These are phyloP conservation scores for Phrynosoma blainvillii DNA, from an alignment of 2,113 vertebrate species.

Conservation along the genomic window DNA sequence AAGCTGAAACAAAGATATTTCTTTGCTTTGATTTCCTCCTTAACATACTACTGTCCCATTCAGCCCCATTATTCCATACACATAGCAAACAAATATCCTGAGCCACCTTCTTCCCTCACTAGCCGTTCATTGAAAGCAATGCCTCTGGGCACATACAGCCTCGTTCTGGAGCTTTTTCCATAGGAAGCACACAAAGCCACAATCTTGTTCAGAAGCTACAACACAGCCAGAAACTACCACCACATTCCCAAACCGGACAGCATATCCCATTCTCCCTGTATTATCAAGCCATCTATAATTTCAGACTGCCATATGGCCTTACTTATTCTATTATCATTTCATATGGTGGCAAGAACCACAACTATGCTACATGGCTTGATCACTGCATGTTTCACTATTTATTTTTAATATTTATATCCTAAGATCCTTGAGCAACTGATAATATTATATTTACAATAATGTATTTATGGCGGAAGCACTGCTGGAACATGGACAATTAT, in stretches of 20 bases:
- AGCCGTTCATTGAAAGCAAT: neutral
- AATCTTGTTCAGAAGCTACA: neutral
- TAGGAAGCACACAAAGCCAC: neutral
- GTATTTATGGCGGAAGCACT: neutral
- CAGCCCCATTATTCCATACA: neutral
- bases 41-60: neutral
- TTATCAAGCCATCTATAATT: neutral
- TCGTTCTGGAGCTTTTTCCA: neutral
- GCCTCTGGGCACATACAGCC: neutral
- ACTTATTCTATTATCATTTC: neutral
- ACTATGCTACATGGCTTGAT: neutral
- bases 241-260: neutral
- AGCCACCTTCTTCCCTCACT: neutral
- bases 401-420: no score
- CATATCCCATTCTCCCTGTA: neutral
- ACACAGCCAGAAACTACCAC: neutral
- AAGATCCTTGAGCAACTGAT: no score
- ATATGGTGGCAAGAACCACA: neutral
- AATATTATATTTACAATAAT: no score
- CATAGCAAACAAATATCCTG: neutral
- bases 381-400: no score
- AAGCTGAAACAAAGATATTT: neutral
- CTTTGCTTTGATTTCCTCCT: neutral
- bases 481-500: no score
- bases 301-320: neutral